Evolutionary conservation across 2,888 invertebrate genomes (phyloP), one percentile per base, ranked within the genome.

Genomic region (Cryptus viduatorius): DNA sequence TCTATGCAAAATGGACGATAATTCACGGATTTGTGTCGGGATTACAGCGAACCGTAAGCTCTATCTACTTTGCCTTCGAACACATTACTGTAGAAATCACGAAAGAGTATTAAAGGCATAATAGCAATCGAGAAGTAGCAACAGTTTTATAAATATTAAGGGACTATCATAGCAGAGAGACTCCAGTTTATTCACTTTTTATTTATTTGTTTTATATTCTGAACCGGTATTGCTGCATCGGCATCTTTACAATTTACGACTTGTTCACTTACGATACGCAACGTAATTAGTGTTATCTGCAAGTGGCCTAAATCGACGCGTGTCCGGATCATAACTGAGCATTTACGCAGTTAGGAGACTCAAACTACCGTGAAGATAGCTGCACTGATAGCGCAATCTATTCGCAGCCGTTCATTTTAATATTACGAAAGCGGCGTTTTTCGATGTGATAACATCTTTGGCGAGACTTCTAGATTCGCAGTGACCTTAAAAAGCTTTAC

Each of bases 251-350:
- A 73, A 85, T 86, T 85, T 81, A 84, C 81, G 82, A 85, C 85
- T 81, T 79, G 73, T 64, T 24, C 72, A 61, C 75, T 50, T 71
- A 65, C 48, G 53, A 69, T 71, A 85, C 50, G 61, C 16, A 56
- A 78, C 85, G 82, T 86, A 87, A 87, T 87, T 86, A 85, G 87
- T 83, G 83, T 84, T 84, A 87, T 87, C 84, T 79, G 68, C 80
- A 73, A 73, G 73, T 76, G 85, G 83, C 85, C 86, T 82, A 84
- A 79, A 87, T 87, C 85, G 80, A 84, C 84, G 68, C 86, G 84
- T 82, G 79, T 77, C 77, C 79, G 31, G 68, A 81, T 65, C 53
- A 53, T n/a, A n/a, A 61, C 53, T 64, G 14, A 31, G 59, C 68
- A 16, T 59, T 31, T 12, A 31, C 12, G 42, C 46, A 73, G 68